A percentile compares a stretch with the other conserved stretches of the same genome.
phyloP scores from a whole-genome alignment of 2,113 vertebrate genomes.

The Periophthalmus modestus region DNA sequence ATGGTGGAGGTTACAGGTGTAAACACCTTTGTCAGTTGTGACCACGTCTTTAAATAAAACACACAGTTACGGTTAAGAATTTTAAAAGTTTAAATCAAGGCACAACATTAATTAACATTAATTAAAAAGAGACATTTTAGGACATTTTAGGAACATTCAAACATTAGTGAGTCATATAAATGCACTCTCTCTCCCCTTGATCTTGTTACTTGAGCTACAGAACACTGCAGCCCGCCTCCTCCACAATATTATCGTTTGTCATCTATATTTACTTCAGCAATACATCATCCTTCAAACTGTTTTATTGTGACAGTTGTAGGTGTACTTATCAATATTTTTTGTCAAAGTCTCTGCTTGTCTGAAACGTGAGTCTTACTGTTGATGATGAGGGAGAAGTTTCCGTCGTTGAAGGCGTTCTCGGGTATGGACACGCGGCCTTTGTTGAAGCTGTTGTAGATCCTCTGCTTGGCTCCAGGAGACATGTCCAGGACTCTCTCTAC shows the following conservation, averaged over 20 bases:
- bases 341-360: background rate
- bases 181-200: background rate
- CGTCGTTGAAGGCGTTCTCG: constrained; percentile 83
- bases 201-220: too few relatives aligned
- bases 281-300: too few relatives aligned
- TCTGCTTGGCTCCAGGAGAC: constrained; percentile 85
- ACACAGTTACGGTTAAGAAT: background rate
- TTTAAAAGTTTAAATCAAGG: too few relatives aligned
- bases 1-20: constrained; percentile 94
- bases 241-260: too few relatives aligned
- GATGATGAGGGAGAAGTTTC: constrained; percentile 92
- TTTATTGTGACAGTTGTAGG: too few relatives aligned
- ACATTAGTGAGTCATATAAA: background rate
- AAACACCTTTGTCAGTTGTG: constrained; percentile 82
- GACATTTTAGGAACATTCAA: too few relatives aligned
- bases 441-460: constrained; percentile 88
- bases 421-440: constrained; percentile 82
- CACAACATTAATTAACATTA: too few relatives aligned
- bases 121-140: too few relatives aligned
- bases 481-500: constrained; percentile 86
- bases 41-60: constrained; percentile 68
- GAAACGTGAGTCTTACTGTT: constrained; percentile 62
- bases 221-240: too few relatives aligned
- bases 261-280: too few relatives aligned
- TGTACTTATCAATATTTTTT: too few relatives aligned